Conservation (phyloP, 1,140 invertebrate genomes). For the Drosophila arizonae region DNA sequence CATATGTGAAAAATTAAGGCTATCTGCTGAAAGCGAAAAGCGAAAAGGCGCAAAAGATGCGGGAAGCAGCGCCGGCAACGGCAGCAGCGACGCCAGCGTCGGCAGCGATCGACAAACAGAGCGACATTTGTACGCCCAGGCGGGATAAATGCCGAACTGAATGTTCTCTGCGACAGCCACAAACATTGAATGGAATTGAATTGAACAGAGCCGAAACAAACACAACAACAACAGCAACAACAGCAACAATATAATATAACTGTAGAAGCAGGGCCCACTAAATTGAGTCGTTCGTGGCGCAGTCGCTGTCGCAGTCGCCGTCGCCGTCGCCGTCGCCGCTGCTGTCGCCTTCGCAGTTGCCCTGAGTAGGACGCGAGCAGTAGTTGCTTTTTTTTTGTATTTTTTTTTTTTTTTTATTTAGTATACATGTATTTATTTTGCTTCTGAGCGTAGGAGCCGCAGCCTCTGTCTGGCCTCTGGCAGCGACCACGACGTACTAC, state of each 20-base stretch:
- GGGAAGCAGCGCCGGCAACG: slow-evolving; percentile 41
- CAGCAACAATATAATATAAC: slow-evolving; percentile 8
- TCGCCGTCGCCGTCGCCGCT: slow-evolving; percentile 20
- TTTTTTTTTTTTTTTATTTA: slow-evolving; percentile 4
- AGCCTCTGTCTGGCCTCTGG: slow-evolving; percentile 18
- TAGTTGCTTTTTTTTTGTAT: slow-evolving; percentile 2
- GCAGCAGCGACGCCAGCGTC: slow-evolving; percentile 1
- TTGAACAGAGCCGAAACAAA: slow-evolving; percentile 42
- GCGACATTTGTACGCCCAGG: slow-evolving; percentile 44
- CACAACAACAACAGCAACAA: slow-evolving; percentile 17
- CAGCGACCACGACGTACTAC: slow-evolving; percentile 2
- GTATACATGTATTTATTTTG: slow-evolving; percentile 8
- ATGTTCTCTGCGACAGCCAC: background rate
- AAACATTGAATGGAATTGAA: slow-evolving; percentile 56
- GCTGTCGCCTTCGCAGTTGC: slow-evolving; percentile 56
- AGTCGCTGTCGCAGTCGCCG: slow-evolving; percentile 22
- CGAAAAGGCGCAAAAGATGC: slow-evolving; percentile 66
- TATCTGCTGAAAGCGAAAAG: slow-evolving; percentile 56
- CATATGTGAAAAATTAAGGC: slow-evolving; percentile 81
- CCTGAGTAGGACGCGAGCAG: slow-evolving; percentile 60
- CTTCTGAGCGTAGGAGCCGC: slow-evolving; percentile 46
- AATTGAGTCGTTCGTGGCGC: slow-evolving; percentile 69
- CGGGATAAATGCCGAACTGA: slow-evolving; percentile 25
- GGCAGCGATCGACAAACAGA: slow-evolving; percentile 15
- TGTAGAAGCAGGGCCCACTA: slow-evolving; percentile 56